Base-by-base conservation (phyloP, 2,888 invertebrate species). In the Megaustenia siamemsis region DNA sequence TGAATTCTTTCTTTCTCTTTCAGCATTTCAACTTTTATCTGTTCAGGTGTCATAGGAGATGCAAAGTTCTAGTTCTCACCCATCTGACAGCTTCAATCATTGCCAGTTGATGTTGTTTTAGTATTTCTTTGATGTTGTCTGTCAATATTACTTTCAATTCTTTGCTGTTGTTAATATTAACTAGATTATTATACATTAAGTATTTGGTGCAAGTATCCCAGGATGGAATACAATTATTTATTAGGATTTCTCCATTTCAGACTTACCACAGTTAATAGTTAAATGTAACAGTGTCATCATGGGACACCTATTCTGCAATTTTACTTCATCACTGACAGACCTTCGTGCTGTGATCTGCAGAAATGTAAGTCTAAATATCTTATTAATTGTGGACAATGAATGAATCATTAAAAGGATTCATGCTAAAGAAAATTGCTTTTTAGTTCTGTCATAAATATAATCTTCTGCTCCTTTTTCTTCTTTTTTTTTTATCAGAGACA, bases 281-380 rank as follows among this genome's bases (percentile, higher is more conserved):
- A 81, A 40, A 71, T 56, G 49, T 40, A n/a, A 32, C 35, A 32
- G 56, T 71, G 56, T n/a, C 5, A 38, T 10, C 8, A 28, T 38
- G 24, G 81, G 81, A 49, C 81, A 81, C 28, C 18, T 81, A 35
- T 81, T 71, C 43, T 38, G 35, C 12, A 71, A 69, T n/a, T 81
- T 81, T 53, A 45, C 24, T 38, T 69, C 81, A 43, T 35, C 75
- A 28, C 82, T 92, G 21, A 53, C 82, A 32, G 73, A 86, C 35
- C 81, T 90, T 38, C 88, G 90, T 78, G 45, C 86, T 49, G 73
- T 84, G 15, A 87, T 91, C 49, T 82, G 86, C 10, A 80, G 83
- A 45, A 88, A 89, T 89, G 90, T 90, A 86, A 66, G 85, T 28
- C 24, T 15, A n/a, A n/a, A n/a, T n/a, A n/a, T n/a, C n/a, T n/a